Conservation (phyloP, 1,140 invertebrate genomes). For the Heliconius hermathena region DNA sequence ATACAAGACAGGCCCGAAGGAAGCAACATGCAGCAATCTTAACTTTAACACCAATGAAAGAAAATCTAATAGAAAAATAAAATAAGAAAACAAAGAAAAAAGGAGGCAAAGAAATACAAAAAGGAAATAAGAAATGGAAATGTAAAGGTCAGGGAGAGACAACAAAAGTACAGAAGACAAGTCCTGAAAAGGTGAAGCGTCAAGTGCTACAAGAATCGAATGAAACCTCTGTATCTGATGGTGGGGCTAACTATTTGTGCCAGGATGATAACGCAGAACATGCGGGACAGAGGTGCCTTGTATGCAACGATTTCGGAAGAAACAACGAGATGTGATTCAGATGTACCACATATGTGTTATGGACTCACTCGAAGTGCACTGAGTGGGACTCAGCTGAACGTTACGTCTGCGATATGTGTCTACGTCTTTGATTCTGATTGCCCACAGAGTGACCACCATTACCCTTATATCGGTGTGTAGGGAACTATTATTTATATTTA, state of each 20-base stretch:
- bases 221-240: conserved; percentile 33
- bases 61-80: conserved; percentile 32
- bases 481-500: no score
- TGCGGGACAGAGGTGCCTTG: no score
- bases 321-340: no score
- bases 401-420: no score
- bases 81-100: conserved; percentile 16
- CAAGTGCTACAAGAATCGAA: conserved; percentile 50
- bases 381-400: no score
- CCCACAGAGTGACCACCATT: no score
- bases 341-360: no score
- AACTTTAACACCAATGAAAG: conserved; percentile 30
- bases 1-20: conserved; percentile 27
- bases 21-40: conserved; percentile 35
- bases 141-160: conserved; percentile 43
- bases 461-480: no score
- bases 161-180: conserved; percentile 21
- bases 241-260: conserved; percentile 21
- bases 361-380: no score
- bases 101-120: no score
- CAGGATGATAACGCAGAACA: neutral
- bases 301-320: no score
- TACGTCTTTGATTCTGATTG: no score
- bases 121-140: conserved; percentile 3
- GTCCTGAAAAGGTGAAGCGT: neutral